Base-by-base conservation (phyloP, 2,797 vertebrate genomes). In the Cheirogaleus major region DNA sequence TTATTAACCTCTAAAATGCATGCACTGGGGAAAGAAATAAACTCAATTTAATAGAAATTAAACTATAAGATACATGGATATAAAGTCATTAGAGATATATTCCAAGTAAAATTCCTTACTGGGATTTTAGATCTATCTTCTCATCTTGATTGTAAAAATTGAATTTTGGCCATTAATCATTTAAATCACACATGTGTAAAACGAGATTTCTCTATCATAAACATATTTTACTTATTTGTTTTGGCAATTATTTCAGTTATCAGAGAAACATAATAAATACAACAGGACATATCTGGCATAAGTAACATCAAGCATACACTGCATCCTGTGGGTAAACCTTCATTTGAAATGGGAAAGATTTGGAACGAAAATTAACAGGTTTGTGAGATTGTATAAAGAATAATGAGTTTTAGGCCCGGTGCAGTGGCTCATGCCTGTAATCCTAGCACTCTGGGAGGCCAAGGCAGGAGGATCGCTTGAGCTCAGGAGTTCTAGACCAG, bases 181-280 rank as follows among this genome's bases (percentile, higher is more conserved):
- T 32, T 82, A 86, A 86, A 30, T 63, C 30, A 72, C 2, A 48
- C 3, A 78, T 25, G 15, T 61, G 72, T n/a, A 78, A 96, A 92
- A 89, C 15, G 55, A 52, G 7, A 0, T 57, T 67, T 90, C 20
- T n/a, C 18, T 5, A 52, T 65, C 22, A 94, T 48, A 84, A 84
- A 27, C 52, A 25, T 27, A 38, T 59, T 91, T 63, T 52, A 48
- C 15, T 95, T 57, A 43, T 69, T 89, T 94, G 8, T 73, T 95
- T 59, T 50, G 35, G 22, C 45, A 91, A 14, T 86, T 52, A 63
- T 86, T 96, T 95, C 48, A 22, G n/a, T 81, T 83, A 89, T 90
- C 32, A 95, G 57, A 92, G 65, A 52, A 89, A 93, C 65, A 73
- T 25, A 93, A 52, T 41, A 92, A 65, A 59, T 22, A 14, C 7